Evolutionary conservation across 2,113 vertebrate species (phyloP).

Genomic region (Phalacrocorax pelagicus): DNA sequence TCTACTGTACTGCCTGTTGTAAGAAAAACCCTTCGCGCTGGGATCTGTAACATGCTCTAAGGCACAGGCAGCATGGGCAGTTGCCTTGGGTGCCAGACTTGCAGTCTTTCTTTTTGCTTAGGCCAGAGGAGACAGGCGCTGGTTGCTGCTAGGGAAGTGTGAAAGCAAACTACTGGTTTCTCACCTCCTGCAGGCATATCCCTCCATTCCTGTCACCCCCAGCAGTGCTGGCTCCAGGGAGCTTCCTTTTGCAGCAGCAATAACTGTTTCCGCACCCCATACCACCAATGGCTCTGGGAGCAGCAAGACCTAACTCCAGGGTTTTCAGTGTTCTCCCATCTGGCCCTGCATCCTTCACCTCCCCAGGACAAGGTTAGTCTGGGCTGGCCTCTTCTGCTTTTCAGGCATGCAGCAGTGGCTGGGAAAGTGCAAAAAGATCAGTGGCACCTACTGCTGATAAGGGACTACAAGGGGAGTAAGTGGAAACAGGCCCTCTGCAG

Average conservation of each 20-base stretch:
- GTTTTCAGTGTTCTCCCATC: neutral
- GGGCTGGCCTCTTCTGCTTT: neutral
- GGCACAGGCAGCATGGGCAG: neutral
- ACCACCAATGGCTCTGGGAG: neutral
- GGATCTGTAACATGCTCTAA: neutral
- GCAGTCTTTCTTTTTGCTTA: neutral
- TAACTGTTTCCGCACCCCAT: neutral
- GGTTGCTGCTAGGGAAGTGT: neutral
- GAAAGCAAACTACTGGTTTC: neutral
- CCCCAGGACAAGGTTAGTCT: neutral
- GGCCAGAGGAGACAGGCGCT: neutral
- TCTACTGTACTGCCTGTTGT: neutral
- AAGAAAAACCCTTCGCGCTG: accelerated
- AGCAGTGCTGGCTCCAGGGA: neutral
- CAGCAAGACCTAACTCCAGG: neutral
- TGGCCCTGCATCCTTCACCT: neutral
- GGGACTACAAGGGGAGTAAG: neutral
- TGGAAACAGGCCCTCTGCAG: neutral
- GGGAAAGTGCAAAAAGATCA: neutral
- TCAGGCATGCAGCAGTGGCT: neutral
- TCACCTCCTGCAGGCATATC: neutral
- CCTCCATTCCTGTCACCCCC: neutral
- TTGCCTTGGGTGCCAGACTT: neutral
- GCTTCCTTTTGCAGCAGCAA: neutral
- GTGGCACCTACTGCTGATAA: neutral